Evolutionary conservation across 2,888 invertebrate species (phyloP).

Genomic region (Agrilus biguttatus): DNA sequence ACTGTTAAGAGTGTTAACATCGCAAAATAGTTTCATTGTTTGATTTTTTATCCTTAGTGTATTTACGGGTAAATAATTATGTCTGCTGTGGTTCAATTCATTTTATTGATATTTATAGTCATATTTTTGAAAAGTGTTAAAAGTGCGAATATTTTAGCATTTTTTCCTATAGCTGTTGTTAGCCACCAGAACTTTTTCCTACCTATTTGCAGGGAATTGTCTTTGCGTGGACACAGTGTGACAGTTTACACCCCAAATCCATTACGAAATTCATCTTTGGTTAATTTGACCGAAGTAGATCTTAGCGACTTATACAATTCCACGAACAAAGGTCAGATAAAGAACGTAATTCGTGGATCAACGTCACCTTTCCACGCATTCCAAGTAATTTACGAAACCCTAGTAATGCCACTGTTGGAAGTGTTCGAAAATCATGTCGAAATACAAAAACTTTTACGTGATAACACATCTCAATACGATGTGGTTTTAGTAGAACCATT

Average conservation of each 20-base stretch:
- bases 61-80: too few relatives aligned
- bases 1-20: too few relatives aligned
- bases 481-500: slow-evolving; percentile 15
- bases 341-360: slow-evolving; percentile 8
- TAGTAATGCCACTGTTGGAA: slow-evolving; percentile 11
- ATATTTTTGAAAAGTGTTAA: slow-evolving; percentile 2
- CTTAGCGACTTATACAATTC: slow-evolving; percentile 12
- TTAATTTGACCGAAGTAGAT: slow-evolving; percentile 23
- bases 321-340: neutral
- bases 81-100: neutral
- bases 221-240: slow-evolving; percentile 21
- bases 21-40: too few relatives aligned
- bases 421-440: slow-evolving; percentile 7
- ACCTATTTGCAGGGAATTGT: slow-evolving; percentile 17
- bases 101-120: neutral
- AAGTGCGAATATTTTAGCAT: slow-evolving; percentile 15
- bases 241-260: slow-evolving; percentile 23
- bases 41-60: too few relatives aligned
- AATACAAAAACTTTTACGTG: slow-evolving; percentile 16
- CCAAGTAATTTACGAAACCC: slow-evolving; percentile 6
- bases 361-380: slow-evolving; percentile 10
- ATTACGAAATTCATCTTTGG: slow-evolving; percentile 16
- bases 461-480: slow-evolving; percentile 15
- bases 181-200: slow-evolving; percentile 19
- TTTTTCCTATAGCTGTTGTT: slow-evolving; percentile 17